Evolutionary conservation across 2,113 vertebrate species (phyloP).

Genomic region (Tamias sibiricus): DNA sequence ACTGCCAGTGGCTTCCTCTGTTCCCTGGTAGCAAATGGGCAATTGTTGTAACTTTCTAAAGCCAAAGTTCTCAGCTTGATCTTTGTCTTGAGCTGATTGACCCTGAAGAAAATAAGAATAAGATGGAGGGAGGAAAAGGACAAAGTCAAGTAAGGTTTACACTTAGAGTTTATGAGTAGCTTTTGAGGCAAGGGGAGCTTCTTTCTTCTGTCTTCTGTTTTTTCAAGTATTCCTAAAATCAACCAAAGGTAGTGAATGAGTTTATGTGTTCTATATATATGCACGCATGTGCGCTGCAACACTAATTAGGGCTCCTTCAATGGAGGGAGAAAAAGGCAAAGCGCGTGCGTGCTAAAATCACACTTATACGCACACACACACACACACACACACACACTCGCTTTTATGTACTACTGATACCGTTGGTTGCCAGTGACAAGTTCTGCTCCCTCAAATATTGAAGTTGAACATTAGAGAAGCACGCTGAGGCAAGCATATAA

Average conservation of each 20-base stretch:
- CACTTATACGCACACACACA: too few relatives aligned
- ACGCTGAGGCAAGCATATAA: too few relatives aligned
- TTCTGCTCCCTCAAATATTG: too few relatives aligned
- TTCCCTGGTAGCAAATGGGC: neutral
- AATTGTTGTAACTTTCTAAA: neutral
- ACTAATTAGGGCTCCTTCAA: too few relatives aligned
- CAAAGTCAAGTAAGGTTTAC: neutral
- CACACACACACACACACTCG: neutral
- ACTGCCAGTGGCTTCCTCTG: neutral
- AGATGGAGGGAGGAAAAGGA: neutral
- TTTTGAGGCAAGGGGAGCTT: neutral
- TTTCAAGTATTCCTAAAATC: neutral
- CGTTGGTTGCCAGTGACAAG: too few relatives aligned
- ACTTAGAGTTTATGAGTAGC: neutral
- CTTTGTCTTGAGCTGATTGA: neutral
- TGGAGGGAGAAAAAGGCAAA: too few relatives aligned
- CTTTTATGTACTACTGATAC: neutral
- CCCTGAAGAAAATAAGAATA: neutral
- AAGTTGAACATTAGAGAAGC: too few relatives aligned
- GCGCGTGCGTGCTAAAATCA: too few relatives aligned
- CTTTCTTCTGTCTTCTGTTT: too few relatives aligned
- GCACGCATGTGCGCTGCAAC: too few relatives aligned
- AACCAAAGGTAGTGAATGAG: neutral
- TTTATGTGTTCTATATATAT: neutral
- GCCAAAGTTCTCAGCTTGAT: neutral